Conservation (phyloP, 2,888 invertebrate genomes). For the Drosophila barbarae region DNA sequence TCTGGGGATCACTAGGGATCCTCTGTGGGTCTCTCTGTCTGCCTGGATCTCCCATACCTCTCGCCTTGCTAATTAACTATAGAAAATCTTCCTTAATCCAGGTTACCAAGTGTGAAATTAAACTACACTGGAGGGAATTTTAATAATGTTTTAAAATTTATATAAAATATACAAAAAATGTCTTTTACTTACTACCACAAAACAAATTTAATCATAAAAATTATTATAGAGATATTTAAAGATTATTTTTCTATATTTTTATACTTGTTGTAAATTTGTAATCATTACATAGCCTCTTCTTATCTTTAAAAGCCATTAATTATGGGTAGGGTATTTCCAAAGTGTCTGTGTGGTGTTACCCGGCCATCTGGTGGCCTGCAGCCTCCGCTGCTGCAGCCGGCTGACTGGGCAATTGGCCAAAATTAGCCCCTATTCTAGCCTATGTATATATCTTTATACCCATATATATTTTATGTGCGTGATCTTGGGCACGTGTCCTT, state of each 20-base stretch:
- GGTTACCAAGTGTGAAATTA: constrained; percentile 11
- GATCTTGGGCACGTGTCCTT: constrained; percentile 60
- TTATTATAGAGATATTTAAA: too few relatives aligned
- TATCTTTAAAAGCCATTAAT: background rate
- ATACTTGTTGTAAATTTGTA: background rate
- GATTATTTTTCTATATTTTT: background rate
- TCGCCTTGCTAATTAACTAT: background rate
- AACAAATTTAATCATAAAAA: too few relatives aligned
- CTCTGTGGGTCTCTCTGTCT: background rate
- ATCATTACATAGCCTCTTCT: background rate
- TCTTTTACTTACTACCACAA: background rate
- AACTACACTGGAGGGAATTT: background rate
- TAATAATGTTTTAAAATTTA: background rate
- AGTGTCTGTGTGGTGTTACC: background rate
- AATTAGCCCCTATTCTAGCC: constrained; percentile 5
- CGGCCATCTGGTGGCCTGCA: constrained; percentile 32
- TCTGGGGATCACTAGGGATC: constrained; percentile 1
- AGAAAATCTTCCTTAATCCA: constrained; percentile 1
- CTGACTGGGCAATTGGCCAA: constrained; percentile 50
- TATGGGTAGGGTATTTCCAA: constrained; percentile 7
- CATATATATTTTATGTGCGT: constrained; percentile 17
- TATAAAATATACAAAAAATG: too few relatives aligned
- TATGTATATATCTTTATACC: background rate
- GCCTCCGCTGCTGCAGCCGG: constrained; percentile 17
- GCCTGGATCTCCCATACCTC: background rate